phyloP scores from a whole-genome alignment of 2,113 vertebrate species.

The Apistogramma diplotaenia region DNA sequence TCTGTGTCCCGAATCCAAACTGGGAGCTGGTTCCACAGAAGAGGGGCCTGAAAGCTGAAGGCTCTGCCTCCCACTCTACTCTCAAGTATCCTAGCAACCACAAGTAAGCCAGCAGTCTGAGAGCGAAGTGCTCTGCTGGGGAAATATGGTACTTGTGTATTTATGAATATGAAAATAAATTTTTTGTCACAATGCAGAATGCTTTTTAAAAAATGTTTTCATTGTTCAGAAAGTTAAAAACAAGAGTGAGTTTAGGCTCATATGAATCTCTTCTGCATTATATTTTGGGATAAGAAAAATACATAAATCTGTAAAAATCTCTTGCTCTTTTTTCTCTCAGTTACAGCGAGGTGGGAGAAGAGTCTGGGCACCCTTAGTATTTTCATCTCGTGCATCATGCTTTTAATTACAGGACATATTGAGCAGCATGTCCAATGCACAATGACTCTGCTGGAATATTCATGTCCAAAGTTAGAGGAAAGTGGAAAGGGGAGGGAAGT shows the following conservation, averaged over 20 bases:
- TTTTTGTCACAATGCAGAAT: background rate
- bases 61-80: too few species aligned
- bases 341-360: background rate
- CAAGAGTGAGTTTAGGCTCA: background rate
- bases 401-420: conserved; percentile 62
- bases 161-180: background rate
- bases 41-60: too few species aligned
- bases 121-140: too few species aligned
- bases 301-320: background rate
- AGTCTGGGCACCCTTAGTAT: conserved; percentile 25
- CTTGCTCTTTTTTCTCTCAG: background rate
- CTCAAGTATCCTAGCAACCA: too few species aligned
- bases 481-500: conserved; percentile 70
- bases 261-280: background rate
- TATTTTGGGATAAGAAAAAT: background rate
- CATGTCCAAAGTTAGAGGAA: conserved; percentile 70
- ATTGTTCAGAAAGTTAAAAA: background rate
- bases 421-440: conserved; percentile 54
- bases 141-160: too few species aligned
- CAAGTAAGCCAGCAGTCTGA: too few species aligned
- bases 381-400: conserved; percentile 49
- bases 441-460: conserved; percentile 58
- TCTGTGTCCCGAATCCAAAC: too few species aligned
- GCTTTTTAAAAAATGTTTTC: background rate
- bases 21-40: too few species aligned